Conservation (phyloP, 2,113 vertebrate species). For the Barnardius zonarius region DNA sequence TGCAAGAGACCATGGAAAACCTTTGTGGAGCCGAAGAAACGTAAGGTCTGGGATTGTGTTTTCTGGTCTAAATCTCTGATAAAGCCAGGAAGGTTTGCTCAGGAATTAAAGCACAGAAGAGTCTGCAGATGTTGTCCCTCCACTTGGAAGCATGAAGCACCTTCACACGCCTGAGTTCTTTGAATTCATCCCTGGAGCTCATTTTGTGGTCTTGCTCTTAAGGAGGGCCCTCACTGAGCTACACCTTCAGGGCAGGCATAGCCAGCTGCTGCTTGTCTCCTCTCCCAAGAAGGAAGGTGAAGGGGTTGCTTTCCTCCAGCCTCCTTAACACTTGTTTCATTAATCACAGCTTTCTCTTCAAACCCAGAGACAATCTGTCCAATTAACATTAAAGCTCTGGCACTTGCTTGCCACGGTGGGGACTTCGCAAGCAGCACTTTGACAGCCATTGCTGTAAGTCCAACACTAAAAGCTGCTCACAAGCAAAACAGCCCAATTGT, state of each 20-base stretch:
- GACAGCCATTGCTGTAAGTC: constrained; percentile 59
- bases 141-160: neutral
- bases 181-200: neutral
- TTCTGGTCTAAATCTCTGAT: neutral
- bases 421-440: constrained; percentile 61
- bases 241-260: neutral
- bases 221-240: neutral
- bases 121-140: neutral
- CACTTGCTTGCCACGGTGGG: neutral
- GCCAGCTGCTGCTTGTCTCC: constrained; percentile 28
- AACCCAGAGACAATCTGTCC: constrained; percentile 77
- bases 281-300: constrained; percentile 35
- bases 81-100: neutral
- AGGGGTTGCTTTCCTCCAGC: constrained; percentile 49
- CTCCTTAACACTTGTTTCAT: constrained; percentile 71
- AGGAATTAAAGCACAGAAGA: neutral
- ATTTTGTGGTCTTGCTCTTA: neutral
- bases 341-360: constrained; percentile 78
- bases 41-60: neutral
- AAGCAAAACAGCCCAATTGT: constrained; percentile 27
- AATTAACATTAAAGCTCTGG: constrained; percentile 78
- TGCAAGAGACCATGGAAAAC: neutral
- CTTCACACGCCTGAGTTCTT: neutral
- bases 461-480: constrained; percentile 47
- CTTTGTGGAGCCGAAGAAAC: neutral